Conservation (phyloP, 2,888 invertebrate genomes). For the Drosophila hamatofila region DNA sequence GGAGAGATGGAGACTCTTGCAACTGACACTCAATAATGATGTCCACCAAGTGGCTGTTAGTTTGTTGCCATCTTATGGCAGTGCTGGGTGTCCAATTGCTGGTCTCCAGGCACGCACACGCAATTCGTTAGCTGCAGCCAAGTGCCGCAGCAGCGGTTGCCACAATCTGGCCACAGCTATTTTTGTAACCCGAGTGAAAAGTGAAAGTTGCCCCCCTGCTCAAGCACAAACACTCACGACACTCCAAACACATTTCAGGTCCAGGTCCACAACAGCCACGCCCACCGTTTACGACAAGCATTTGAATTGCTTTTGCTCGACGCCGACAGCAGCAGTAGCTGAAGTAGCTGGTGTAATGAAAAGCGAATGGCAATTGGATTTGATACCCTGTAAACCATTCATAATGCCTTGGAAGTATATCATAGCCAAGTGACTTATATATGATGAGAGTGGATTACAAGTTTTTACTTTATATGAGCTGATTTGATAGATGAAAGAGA, state of each 20-base stretch:
- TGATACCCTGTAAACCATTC: slow-evolving; percentile 10
- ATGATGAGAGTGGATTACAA: background rate
- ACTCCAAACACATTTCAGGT: slow-evolving; percentile 8
- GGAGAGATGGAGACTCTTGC: background rate
- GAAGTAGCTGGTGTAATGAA: slow-evolving; percentile 18
- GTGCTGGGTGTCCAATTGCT: slow-evolving; percentile 29
- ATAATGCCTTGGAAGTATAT: background rate
- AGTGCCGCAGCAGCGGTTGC: slow-evolving; percentile 41
- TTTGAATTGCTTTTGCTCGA: slow-evolving; percentile 40
- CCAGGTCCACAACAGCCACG: slow-evolving; percentile 42
- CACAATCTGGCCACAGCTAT: slow-evolving; percentile 50
- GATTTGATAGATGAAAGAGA: too few relatives aligned
- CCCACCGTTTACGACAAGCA: slow-evolving; percentile 48
- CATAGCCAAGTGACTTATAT: background rate
- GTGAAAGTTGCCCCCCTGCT: slow-evolving; percentile 53
- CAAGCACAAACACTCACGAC: slow-evolving; percentile 10
- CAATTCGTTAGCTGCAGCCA: slow-evolving; percentile 61
- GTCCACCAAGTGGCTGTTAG: slow-evolving; percentile 45
- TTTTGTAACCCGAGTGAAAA: slow-evolving; percentile 57
- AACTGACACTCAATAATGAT: slow-evolving; percentile 22
- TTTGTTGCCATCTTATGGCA: slow-evolving; percentile 33
- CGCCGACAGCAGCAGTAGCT: slow-evolving; percentile 13
- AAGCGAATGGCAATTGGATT: slow-evolving; percentile 28
- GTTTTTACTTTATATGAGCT: background rate
- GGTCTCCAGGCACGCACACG: slow-evolving; percentile 59